phyloP scores from a whole-genome alignment of 2,113 vertebrate species.

The Hipposideros armiger region DNA sequence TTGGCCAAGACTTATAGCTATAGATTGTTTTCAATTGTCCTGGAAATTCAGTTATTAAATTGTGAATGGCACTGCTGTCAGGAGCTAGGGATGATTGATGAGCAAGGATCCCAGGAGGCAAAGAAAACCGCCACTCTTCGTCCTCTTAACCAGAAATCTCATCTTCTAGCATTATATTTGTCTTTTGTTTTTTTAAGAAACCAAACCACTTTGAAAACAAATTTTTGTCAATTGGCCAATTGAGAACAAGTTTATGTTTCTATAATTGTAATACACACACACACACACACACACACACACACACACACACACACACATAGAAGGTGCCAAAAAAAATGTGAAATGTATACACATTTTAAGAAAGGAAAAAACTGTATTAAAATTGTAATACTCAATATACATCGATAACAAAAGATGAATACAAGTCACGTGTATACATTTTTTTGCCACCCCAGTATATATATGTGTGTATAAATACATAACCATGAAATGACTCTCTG shows the following conservation, averaged over 20 bases:
- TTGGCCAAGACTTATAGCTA: background rate
- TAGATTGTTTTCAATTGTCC: background rate
- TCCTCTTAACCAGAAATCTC: background rate
- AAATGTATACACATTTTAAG: no score
- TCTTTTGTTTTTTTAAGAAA: background rate
- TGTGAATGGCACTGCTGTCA: background rate
- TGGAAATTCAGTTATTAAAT: constrained; percentile 3
- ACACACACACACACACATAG: no score
- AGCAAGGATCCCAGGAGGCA: background rate
- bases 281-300: no score
- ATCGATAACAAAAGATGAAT: no score
- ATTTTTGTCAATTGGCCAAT: background rate
- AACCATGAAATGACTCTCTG: background rate
- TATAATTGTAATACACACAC: background rate
- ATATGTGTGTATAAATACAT: background rate
- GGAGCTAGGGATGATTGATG: background rate
- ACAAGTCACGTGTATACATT: no score
- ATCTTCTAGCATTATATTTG: background rate
- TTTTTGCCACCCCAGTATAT: no score
- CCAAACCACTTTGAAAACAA: background rate
- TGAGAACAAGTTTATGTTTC: background rate
- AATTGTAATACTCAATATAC: no score
- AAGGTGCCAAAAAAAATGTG: no score
- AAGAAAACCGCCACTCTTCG: background rate
- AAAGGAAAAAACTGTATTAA: no score